Base-by-base conservation (phyloP, 2,113 vertebrate genomes). In the Chamaea fasciata region DNA sequence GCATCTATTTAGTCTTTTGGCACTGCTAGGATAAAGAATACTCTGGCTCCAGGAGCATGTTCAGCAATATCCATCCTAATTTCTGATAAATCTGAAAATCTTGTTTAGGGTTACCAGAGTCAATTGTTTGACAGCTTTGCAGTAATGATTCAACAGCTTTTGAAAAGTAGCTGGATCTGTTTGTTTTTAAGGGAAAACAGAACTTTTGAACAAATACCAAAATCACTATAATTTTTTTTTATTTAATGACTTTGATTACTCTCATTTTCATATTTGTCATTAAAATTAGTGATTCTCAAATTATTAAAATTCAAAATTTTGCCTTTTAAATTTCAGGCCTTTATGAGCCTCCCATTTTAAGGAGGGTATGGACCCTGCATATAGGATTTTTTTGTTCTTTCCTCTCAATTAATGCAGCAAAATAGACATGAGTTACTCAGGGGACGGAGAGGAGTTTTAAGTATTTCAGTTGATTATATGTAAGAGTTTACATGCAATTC, bases 21-120 rank as follows among this genome's bases (percentile, higher is more conserved):
- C 0, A 1, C 20, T 0, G 0, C 23, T 78, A 30, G 10, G 8
- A 11, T 89, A 63, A 78, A 77, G 42, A 91, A 30, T 5, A 2
- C 19, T 74, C 9, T 7, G 22, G 23, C 14, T 74, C 27, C 27
- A 42, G 42, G 20, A 46, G 15, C 37, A 26, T n/a, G 7, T 80
- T 89, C 31, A 67, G 27, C 35, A 76, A 22, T 64, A 62, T 41
- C 33, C 26, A 37, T 4, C 24, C 79, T 71, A 49, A 76, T 75
- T 70, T 70, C 80, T 64, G n/a, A 79, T 80, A 49, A 41, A 74
- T 50, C 55, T 83, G 50, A 88, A 93, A 92, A 70, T 86, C 26
- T 57, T 31, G 44, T 26, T 50, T 65, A 46, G 21, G 6, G 12
- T 64, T 83, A 67, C 81, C 27, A 62, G 33, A 37, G 42, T 71